Base-by-base conservation (phyloP, 1,140 invertebrate genomes). In the Drosophila azteca region DNA sequence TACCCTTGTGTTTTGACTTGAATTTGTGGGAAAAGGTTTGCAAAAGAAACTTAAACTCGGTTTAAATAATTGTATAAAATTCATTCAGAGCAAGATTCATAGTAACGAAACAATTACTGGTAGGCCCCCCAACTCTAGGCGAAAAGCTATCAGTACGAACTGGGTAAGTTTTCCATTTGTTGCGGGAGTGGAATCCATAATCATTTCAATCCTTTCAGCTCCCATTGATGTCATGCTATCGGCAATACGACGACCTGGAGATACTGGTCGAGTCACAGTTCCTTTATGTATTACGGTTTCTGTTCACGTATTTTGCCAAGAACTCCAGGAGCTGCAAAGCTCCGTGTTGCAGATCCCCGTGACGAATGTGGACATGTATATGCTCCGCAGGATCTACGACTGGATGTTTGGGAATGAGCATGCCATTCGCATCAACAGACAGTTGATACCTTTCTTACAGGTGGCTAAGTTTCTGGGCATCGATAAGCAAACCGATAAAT, bases 391-490 rank as follows among this genome's bases (percentile, higher is more conserved):
- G 5, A 44, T 81, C 7, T 81, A 79, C 24, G 17, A 68, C 2
- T 81, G 78, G 78, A 61, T 81, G 55, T 9, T 81, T 1, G 7
- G 3, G 1, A 58, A 57, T 0, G 6, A 20, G 0, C 0, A 2
- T 0, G 11, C 17, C 24, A 13, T 77, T 0, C 0, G 8, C 3
- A 9, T 73, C 1, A 39, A 45, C 7, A 2, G 22, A 0, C 7
- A 72, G 1, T 31, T 65, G 11, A 15, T 79, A 22, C 3, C 31
- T 1, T 24, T 72, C 8, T 72, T 48, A 5, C 17, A 11, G 2
- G 45, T 51, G 15, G 61, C 55, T 11, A 58, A 68, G 5, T 77
- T 49, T 11, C 35, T 81, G 35, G 51, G 59, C 0, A 22, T 80
- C 2, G 8, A 11, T 0, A n/a, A n/a, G n/a, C n/a, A n/a, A 20